Evolutionary conservation across 2,797 vertebrate genomes (phyloP).

Genomic region (Oceanodroma leucorhoa): DNA sequence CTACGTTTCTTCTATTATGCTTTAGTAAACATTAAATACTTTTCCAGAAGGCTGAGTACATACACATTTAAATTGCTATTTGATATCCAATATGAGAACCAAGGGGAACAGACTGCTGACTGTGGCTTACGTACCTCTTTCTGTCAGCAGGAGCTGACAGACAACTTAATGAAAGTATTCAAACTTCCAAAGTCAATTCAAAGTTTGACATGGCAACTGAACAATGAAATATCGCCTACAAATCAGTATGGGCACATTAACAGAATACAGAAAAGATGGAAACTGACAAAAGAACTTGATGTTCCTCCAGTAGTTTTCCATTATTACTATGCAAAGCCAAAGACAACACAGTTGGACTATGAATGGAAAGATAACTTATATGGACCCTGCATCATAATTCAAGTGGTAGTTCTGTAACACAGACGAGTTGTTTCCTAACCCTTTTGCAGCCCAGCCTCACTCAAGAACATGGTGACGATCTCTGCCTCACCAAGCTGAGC

Average conservation of each 20-base stretch:
- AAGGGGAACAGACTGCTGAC: not conserved
- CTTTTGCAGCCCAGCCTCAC: not conserved
- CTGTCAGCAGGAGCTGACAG: not conserved
- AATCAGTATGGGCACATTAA: not conserved
- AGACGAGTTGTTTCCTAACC: not conserved
- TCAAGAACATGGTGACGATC: rapidly evolving
- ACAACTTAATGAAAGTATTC: not conserved
- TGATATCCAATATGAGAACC: not conserved
- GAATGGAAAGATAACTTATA: constrained; percentile 13
- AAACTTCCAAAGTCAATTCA: not conserved
- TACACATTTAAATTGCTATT: not conserved
- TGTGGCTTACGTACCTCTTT: not conserved
- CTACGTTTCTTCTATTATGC: not conserved
- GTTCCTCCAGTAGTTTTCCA: constrained; percentile 28
- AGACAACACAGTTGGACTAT: not conserved
- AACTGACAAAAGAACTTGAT: constrained; percentile 16
- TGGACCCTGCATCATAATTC: not conserved
- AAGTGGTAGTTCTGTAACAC: not conserved
- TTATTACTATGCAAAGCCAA: not conserved
- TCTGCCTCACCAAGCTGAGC: not conserved
- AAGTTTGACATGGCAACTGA: not conserved
- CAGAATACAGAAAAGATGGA: not conserved
- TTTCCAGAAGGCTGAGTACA: not conserved
- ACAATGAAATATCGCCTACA: not conserved
- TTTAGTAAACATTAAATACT: not conserved